These are phyloP conservation scores for Plestiodon gilberti DNA, from an alignment of 2,113 vertebrate species.

Conservation along the genomic window DNA sequence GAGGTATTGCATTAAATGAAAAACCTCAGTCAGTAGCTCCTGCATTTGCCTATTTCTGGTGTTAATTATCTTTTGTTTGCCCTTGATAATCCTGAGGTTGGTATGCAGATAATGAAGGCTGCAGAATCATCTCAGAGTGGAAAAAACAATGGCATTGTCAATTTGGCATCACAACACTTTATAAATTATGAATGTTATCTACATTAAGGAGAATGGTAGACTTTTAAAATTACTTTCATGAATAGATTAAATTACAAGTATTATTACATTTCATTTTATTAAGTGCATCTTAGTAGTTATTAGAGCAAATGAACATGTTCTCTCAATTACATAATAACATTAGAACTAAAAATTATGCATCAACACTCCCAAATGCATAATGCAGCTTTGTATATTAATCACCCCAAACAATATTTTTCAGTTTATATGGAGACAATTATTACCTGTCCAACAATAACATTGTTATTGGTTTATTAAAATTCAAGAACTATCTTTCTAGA, in stretches of 20 bases:
- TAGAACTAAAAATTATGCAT: slow-evolving; percentile 85
- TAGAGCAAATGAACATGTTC: slow-evolving; percentile 90
- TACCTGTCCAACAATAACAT: slow-evolving; percentile 81
- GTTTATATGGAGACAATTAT: slow-evolving; percentile 85
- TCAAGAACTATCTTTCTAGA: slow-evolving; percentile 60
- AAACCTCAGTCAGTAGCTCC: slow-evolving; percentile 77
- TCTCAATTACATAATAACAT: slow-evolving; percentile 85
- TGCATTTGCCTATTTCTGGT: slow-evolving; percentile 83
- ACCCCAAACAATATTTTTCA: slow-evolving; percentile 85
- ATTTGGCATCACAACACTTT: slow-evolving; percentile 94
- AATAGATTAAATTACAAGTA: slow-evolving; percentile 99
- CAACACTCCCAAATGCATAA: slow-evolving; percentile 83
- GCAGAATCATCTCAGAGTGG: slow-evolving; percentile 90
- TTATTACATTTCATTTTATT: slow-evolving; percentile 98
- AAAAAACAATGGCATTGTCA: slow-evolving; percentile 96
- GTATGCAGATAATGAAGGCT: slow-evolving; percentile 92
- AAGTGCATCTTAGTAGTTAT: slow-evolving; percentile 96
- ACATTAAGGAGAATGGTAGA: slow-evolving; percentile 91
- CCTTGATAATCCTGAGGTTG: slow-evolving; percentile 93
- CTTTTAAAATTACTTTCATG: slow-evolving; percentile 97
- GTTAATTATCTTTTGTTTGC: slow-evolving; percentile 99
- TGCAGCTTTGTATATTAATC: slow-evolving; percentile 86
- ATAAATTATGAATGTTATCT: slow-evolving; percentile 98
- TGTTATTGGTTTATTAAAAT: slow-evolving; percentile 77
- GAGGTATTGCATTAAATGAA: slow-evolving; percentile 79